phyloP scores from a whole-genome alignment of 2,113 vertebrate species.

The Saccopteryx bilineata region DNA sequence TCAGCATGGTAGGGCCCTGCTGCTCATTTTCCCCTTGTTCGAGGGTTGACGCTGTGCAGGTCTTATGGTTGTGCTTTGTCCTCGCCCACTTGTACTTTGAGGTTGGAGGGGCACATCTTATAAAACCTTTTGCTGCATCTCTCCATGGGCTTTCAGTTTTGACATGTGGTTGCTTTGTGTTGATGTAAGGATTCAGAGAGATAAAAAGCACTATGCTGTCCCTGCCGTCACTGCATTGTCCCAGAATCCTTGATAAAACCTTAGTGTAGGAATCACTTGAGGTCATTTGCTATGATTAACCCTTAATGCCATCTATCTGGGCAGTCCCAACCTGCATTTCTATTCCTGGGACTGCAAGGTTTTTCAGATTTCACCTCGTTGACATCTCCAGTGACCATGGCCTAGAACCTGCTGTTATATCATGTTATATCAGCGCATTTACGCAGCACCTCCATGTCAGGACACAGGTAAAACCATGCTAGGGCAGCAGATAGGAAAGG shows the following conservation, averaged over 20 bases:
- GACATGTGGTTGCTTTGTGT: neutral
- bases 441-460: neutral
- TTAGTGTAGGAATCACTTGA: neutral
- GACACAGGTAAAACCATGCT: neutral
- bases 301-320: neutral
- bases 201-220: neutral
- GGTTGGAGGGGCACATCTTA: neutral
- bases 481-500: neutral
- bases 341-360: neutral
- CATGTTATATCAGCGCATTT: neutral
- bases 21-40: neutral
- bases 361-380: neutral
- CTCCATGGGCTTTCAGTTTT: slow-evolving; percentile 26
- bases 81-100: neutral
- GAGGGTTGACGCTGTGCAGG: neutral
- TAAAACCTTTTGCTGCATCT: neutral
- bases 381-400: neutral
- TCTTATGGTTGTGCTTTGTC: neutral
- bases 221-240: neutral
- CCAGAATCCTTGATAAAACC: neutral
- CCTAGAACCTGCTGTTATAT: neutral
- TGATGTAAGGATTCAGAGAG: slow-evolving; percentile 36
- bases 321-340: neutral
- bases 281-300: neutral
- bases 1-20: neutral